Percentiles rank a stretch among this genome's conserved stretches.
phyloP scores from a whole-genome alignment of 2,113 vertebrate genomes.

The Cardinalis cardinalis region DNA sequence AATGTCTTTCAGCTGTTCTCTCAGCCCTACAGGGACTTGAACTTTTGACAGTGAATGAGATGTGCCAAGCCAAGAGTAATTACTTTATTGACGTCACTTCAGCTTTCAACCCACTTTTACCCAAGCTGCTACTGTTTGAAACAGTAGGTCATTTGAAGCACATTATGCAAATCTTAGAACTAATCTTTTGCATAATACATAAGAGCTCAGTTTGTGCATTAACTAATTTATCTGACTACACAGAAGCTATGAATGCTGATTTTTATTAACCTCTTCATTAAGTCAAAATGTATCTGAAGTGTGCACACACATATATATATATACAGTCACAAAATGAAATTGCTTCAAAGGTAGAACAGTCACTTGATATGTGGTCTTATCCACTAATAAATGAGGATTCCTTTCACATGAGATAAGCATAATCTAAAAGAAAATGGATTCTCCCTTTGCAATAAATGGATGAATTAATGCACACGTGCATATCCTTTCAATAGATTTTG shows the following conservation, averaged over 20 bases:
- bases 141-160: slow-evolving; percentile 71
- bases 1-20: slow-evolving; percentile 41
- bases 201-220: slow-evolving; percentile 72
- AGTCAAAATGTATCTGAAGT: slow-evolving; percentile 62
- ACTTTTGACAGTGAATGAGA: slow-evolving; percentile 61
- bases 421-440: background rate
- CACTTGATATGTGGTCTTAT: background rate
- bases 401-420: background rate
- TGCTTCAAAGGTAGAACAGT: slow-evolving; percentile 33
- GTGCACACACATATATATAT: slow-evolving; percentile 19
- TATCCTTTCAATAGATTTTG: background rate
- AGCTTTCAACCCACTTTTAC: slow-evolving; percentile 67
- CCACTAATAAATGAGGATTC: background rate
- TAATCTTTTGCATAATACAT: slow-evolving; percentile 80
- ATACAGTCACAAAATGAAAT: slow-evolving; percentile 42
- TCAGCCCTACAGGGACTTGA: slow-evolving; percentile 31
- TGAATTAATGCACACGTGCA: background rate
- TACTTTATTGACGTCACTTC: slow-evolving; percentile 69
- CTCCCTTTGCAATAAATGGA: background rate
- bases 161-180: slow-evolving; percentile 76
- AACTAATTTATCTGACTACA: slow-evolving; percentile 75
- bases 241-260: slow-evolving; percentile 70
- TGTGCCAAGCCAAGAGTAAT: slow-evolving; percentile 60
- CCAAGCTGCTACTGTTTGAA: slow-evolving; percentile 56
- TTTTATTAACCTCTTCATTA: slow-evolving; percentile 79